Conservation (phyloP, 1,140 invertebrate species). For the Batillaria attramentaria region DNA sequence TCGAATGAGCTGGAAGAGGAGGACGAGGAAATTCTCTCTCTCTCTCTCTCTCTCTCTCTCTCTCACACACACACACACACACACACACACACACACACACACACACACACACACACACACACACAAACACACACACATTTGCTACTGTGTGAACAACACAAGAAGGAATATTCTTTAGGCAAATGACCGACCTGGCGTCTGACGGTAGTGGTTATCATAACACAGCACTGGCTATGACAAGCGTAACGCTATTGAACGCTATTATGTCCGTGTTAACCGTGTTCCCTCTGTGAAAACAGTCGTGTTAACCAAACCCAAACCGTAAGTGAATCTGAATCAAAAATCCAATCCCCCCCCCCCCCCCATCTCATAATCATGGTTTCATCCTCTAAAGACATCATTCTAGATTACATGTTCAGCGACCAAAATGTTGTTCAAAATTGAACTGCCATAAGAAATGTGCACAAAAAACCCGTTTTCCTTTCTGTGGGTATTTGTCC, state of each 20-base stretch:
- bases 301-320: no score
- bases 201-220: background rate
- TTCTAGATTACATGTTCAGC: no score
- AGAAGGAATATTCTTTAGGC: background rate
- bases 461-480: no score
- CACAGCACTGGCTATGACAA: background rate
- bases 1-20: no score
- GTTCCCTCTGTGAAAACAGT: conserved; percentile 14
- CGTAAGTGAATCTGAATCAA: no score
- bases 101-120: background rate
- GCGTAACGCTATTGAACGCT: background rate
- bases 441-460: no score
- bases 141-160: no score
- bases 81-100: conserved; percentile 16
- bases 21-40: no score
- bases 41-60: background rate
- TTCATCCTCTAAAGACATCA: no score
- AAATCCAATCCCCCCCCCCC: no score
- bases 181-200: background rate
- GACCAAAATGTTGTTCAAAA: no score
- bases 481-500: background rate
- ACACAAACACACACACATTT: background rate
- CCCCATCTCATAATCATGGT: no score
- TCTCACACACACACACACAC: conserved; percentile 11
- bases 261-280: background rate